These are phyloP conservation scores for Agrotis exclamationis DNA, from an alignment of 2,888 invertebrate species.

Conservation along the genomic window DNA sequence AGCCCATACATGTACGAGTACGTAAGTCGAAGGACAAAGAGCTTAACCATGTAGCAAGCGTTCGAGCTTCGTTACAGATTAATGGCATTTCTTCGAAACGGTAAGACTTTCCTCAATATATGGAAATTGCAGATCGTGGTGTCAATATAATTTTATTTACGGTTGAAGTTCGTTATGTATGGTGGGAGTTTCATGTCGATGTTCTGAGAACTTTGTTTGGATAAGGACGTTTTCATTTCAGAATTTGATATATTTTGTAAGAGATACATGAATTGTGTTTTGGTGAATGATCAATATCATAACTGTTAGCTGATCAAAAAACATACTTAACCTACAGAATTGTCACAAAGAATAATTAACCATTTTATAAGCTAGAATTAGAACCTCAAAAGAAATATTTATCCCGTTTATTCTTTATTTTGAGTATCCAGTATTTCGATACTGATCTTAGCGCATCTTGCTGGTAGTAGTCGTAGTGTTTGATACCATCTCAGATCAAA, in stretches of 20 bases:
- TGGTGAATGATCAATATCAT: background rate
- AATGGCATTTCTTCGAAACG: conserved; percentile 70
- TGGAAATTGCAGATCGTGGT: conserved; percentile 51
- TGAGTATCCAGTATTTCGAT: too few relatives aligned
- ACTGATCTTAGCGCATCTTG: too few relatives aligned
- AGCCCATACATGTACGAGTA: conserved; percentile 52
- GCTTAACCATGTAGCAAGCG: conserved; percentile 80
- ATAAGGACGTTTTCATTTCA: conserved; percentile 2
- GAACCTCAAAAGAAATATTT: too few relatives aligned
- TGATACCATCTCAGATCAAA: too few relatives aligned
- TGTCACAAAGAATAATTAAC: background rate
- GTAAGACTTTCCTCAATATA: conserved; percentile 57
- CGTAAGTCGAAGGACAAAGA: conserved; percentile 74
- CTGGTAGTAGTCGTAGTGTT: too few relatives aligned
- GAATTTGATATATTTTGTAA: background rate
- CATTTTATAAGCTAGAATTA: too few relatives aligned
- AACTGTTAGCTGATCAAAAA: too few relatives aligned
- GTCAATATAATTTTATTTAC: conserved; percentile 55
- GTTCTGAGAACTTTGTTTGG: conserved; percentile 15
- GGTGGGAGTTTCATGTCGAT: conserved; percentile 17
- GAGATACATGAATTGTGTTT: background rate
- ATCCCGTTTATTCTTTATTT: too few relatives aligned
- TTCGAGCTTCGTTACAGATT: conserved; percentile 75
- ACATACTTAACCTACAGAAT: background rate
- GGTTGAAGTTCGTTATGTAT: conserved; percentile 28